A percentile compares a stretch with the other conserved stretches of the same genome.
Evolutionary conservation across 2,888 invertebrate genomes (phyloP).

Genomic region (Lordiphosa fenestrarum): DNA sequence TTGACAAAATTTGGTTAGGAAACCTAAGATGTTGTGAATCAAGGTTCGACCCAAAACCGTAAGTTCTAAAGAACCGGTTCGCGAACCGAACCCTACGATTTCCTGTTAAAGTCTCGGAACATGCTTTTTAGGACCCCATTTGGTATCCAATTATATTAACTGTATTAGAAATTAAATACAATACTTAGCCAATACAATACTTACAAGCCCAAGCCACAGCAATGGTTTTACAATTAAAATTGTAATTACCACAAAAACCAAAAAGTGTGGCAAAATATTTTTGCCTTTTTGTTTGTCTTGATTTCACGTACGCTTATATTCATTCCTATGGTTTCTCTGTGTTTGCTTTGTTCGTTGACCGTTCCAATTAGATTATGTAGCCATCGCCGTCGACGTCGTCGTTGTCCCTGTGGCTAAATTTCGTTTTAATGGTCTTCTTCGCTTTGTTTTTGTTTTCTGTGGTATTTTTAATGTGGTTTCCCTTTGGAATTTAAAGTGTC

Average conservation of each 20-base stretch:
- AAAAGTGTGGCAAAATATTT: not conserved
- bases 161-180: too few species aligned
- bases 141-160: too few species aligned
- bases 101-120: too few species aligned
- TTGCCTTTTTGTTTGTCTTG: constrained; percentile 3
- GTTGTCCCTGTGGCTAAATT: constrained; percentile 17
- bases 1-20: too few species aligned
- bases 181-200: too few species aligned
- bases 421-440: constrained; percentile 35
- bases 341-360: constrained; percentile 21
- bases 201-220: not conserved
- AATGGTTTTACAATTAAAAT: not conserved
- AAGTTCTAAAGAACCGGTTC: too few species aligned
- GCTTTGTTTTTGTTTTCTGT: constrained; percentile 7
- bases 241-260: constrained; percentile 1
- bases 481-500: constrained; percentile 19
- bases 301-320: constrained; percentile 2
- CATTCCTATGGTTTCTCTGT: constrained; percentile 1
- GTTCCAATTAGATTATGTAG: constrained; percentile 48
- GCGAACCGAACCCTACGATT: too few species aligned
- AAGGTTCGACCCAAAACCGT: too few species aligned
- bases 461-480: constrained; percentile 13
- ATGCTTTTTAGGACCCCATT: too few species aligned
- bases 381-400: constrained; percentile 21
- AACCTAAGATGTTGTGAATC: too few species aligned